Evolutionary conservation across 1,140 invertebrate genomes (phyloP).

Genomic region (Phymastichus coffea): DNA sequence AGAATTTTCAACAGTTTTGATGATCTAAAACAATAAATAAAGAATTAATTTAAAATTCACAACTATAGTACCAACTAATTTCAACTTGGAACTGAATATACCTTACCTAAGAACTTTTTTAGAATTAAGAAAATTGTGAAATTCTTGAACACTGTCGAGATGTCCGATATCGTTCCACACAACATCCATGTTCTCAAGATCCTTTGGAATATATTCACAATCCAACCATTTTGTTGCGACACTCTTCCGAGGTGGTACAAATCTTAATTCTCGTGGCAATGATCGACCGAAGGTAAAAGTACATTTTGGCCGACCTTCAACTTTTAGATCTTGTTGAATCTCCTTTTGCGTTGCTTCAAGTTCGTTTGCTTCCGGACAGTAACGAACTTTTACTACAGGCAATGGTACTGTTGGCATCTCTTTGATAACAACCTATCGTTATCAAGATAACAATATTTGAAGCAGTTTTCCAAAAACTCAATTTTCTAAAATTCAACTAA

Average conservation of each 20-base stretch:
- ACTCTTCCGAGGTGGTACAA: conserved; percentile 55
- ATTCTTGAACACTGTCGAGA: conserved; percentile 47
- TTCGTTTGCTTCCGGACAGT: conserved; percentile 48
- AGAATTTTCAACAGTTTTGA: no score
- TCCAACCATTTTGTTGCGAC: conserved; percentile 54
- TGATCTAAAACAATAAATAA: neutral
- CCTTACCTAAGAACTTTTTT: conserved; percentile 27
- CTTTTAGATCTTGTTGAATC: conserved; percentile 54
- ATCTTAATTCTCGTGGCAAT: conserved; percentile 55
- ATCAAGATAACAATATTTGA: conserved; percentile 13
- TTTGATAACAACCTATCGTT: conserved; percentile 36
- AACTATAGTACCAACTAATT: neutral
- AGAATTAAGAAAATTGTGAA: conserved; percentile 43
- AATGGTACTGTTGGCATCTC: conserved; percentile 44
- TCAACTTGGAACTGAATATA: no score
- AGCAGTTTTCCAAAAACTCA: neutral
- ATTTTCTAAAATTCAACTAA: neutral
- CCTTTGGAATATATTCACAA: conserved; percentile 55
- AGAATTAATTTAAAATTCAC: neutral
- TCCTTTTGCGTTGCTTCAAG: conserved; percentile 50
- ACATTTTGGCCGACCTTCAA: conserved; percentile 50
- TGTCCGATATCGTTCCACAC: conserved; percentile 61
- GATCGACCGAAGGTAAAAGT: conserved; percentile 54
- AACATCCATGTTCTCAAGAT: conserved; percentile 59
- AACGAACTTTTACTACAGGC: conserved; percentile 32